These are phyloP conservation scores for Chloroceryle inda DNA, from an alignment of 2,797 vertebrate species.

Conservation along the genomic window DNA sequence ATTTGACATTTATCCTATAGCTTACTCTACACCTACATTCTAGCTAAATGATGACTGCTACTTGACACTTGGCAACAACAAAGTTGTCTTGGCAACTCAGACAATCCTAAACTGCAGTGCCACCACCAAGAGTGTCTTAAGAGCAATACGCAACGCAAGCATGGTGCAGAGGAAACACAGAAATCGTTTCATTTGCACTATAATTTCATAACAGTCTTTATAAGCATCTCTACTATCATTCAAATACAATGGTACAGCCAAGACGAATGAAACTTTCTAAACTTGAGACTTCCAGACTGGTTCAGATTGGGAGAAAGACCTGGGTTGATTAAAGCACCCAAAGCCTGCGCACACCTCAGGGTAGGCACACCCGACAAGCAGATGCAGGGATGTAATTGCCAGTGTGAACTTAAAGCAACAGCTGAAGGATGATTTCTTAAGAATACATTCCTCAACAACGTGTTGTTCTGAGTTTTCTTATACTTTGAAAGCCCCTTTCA, in stretches of 20 bases:
- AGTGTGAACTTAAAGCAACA: not conserved
- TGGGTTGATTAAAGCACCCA: not conserved
- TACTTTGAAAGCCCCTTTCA: not conserved
- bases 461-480: not conserved
- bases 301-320: not conserved
- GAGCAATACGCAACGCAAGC: not conserved
- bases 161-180: not conserved
- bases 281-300: not conserved
- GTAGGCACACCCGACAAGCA: not conserved
- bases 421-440: not conserved
- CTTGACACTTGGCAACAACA: not conserved
- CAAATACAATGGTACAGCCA: not conserved
- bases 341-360: not conserved
- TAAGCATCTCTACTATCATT: not conserved
- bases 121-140: not conserved
- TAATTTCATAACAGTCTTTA: not conserved
- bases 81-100: not conserved
- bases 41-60: not conserved
- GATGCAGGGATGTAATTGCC: not conserved
- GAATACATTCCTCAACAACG: not conserved
- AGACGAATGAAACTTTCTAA: not conserved
- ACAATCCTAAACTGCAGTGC: not conserved
- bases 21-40: constrained; percentile 12
- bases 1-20: constrained; percentile 25
- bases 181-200: not conserved